phyloP scores from a whole-genome alignment of 2,113 vertebrate genomes.

The Vulpes vulpes region DNA sequence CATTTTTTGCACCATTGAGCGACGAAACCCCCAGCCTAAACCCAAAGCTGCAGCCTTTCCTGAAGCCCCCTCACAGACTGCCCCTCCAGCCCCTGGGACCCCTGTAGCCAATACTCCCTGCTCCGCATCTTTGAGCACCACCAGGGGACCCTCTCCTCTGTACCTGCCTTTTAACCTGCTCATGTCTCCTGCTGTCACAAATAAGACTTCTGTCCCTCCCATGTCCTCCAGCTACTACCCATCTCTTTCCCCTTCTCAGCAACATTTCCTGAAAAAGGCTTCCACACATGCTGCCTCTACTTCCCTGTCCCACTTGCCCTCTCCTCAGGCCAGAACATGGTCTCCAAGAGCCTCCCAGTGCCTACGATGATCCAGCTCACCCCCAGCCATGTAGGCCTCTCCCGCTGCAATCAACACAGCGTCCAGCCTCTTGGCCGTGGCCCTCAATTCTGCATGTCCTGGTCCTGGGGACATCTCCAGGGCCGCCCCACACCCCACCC shows the following conservation, averaged over 20 bases:
- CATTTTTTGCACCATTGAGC: background rate
- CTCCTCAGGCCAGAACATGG: background rate
- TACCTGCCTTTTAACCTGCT: background rate
- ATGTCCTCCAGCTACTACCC: background rate
- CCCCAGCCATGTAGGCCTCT: background rate
- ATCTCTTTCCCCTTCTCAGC: background rate
- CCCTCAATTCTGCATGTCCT: background rate
- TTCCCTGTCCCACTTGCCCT: background rate
- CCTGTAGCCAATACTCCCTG: background rate
- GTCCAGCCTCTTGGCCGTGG: background rate
- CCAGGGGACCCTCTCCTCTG: no score
- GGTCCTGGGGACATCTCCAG: background rate
- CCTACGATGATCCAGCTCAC: rapidly evolving
- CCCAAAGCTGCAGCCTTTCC: background rate
- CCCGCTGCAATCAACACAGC: background rate
- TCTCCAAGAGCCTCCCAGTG: background rate
- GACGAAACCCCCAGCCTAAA: background rate
- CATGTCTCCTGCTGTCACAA: background rate
- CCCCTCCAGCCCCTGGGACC: background rate
- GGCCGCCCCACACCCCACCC: rapidly evolving
- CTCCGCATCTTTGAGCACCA: background rate
- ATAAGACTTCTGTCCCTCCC: background rate
- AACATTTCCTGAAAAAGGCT: background rate
- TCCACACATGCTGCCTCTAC: rapidly evolving
- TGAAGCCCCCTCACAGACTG: background rate